These are phyloP conservation scores for Drosophila littoralis DNA, from an alignment of 1,140 invertebrate genomes.

Conservation along the genomic window DNA sequence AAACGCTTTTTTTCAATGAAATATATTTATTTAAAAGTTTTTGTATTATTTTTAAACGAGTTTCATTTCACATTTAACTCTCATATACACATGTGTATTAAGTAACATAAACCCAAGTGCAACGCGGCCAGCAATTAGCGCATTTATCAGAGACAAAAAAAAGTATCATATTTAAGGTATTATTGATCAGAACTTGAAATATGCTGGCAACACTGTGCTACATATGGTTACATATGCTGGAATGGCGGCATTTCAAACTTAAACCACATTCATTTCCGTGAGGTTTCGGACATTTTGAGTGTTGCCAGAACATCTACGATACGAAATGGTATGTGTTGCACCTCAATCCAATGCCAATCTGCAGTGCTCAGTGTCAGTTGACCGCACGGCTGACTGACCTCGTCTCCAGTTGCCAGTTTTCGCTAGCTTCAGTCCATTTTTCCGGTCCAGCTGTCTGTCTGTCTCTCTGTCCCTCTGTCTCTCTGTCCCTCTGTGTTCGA, in stretches of 20 bases:
- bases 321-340: background rate
- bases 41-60: background rate
- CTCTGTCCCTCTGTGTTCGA: background rate
- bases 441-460: background rate
- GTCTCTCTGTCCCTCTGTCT: background rate
- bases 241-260: background rate
- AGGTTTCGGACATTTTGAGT: background rate
- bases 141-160: too few species aligned
- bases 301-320: constrained; percentile 4
- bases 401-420: constrained; percentile 32
- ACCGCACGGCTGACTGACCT: constrained; percentile 47
- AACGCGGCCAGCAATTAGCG: background rate
- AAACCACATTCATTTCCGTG: constrained; percentile 4
- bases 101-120: background rate
- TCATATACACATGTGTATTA: background rate
- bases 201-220: background rate
- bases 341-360: constrained; percentile 22
- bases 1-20: background rate
- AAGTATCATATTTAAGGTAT: background rate
- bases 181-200: background rate
- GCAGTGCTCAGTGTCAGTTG: constrained; percentile 29
- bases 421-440: constrained; percentile 11
- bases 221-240: background rate
- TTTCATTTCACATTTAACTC: too few species aligned
- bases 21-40: background rate